These are phyloP conservation scores for Haemorhous mexicanus DNA, from an alignment of 2,113 vertebrate species.

Conservation along the genomic window DNA sequence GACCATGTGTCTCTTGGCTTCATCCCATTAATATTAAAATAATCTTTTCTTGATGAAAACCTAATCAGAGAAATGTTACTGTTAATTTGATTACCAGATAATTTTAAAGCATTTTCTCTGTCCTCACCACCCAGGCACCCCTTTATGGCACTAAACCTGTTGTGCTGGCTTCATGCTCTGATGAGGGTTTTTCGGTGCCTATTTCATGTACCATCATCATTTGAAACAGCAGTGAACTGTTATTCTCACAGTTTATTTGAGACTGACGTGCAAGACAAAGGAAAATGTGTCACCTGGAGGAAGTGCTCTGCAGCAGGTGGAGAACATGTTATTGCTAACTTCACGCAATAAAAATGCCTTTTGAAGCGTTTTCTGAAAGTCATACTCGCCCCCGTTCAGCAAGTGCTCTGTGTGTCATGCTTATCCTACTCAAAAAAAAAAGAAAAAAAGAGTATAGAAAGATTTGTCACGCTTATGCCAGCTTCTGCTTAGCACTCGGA, in stretches of 20 bases:
- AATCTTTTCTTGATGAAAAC: neutral
- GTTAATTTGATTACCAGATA: neutral
- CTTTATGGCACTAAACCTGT: neutral
- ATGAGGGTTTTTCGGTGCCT: neutral
- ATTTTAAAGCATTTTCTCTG: neutral
- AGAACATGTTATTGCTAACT: neutral
- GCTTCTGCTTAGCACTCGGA: neutral
- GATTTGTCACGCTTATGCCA: neutral
- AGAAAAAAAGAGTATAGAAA: neutral
- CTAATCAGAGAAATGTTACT: neutral
- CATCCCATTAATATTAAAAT: neutral
- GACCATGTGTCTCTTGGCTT: neutral
- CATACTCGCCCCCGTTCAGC: neutral
- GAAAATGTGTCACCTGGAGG: neutral
- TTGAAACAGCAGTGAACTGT: neutral
- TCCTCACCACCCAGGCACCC: rapidly evolving
- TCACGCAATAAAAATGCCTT: neutral
- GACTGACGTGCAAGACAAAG: neutral
- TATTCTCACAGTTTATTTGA: constrained; percentile 9
- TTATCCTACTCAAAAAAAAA: neutral
- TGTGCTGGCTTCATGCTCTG: neutral
- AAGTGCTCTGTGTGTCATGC: neutral
- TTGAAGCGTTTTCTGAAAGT: neutral
- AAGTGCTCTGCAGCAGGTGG: neutral
- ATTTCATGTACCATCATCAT: neutral